Conservation (phyloP, 2,888 invertebrate species). For the Mamestra brassicae region DNA sequence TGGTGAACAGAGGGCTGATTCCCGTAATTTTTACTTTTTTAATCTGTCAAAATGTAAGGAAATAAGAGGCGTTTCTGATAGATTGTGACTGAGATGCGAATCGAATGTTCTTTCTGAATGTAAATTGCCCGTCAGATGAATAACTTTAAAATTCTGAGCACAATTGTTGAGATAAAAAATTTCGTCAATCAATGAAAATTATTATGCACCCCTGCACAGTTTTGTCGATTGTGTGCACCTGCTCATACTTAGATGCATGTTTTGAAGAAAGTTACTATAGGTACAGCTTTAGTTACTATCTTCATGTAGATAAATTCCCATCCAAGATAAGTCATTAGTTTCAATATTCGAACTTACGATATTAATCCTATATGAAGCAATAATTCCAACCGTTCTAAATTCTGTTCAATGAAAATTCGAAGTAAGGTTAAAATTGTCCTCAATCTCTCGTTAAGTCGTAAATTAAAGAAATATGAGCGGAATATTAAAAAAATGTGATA, state of each 20-base stretch:
- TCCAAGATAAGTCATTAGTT: background rate
- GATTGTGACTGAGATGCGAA: too few relatives aligned
- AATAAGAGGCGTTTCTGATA: too few relatives aligned
- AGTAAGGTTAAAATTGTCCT: slow-evolving; percentile 7
- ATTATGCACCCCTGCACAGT: slow-evolving; percentile 3
- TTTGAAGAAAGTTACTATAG: background rate
- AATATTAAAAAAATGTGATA: slow-evolving; percentile 49
- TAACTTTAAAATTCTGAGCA: background rate
- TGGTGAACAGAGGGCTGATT: background rate
- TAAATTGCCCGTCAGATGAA: too few relatives aligned
- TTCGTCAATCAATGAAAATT: background rate
- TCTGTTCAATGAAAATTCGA: slow-evolving; percentile 4
- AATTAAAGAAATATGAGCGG: slow-evolving; percentile 39
- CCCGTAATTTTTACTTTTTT: too few relatives aligned
- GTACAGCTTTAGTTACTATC: too few relatives aligned
- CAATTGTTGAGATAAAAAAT: background rate
- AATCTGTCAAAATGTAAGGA: too few relatives aligned
- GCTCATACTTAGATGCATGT: too few relatives aligned
- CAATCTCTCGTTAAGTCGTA: slow-evolving; percentile 24
- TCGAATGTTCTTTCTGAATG: too few relatives aligned
- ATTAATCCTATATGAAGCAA: slow-evolving; percentile 5
- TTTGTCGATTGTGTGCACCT: slow-evolving; percentile 3
- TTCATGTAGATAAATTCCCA: background rate
- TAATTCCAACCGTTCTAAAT: background rate
- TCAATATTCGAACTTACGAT: background rate